Base-by-base conservation (phyloP, 2,113 vertebrate species). In the Embiotoca jacksoni region DNA sequence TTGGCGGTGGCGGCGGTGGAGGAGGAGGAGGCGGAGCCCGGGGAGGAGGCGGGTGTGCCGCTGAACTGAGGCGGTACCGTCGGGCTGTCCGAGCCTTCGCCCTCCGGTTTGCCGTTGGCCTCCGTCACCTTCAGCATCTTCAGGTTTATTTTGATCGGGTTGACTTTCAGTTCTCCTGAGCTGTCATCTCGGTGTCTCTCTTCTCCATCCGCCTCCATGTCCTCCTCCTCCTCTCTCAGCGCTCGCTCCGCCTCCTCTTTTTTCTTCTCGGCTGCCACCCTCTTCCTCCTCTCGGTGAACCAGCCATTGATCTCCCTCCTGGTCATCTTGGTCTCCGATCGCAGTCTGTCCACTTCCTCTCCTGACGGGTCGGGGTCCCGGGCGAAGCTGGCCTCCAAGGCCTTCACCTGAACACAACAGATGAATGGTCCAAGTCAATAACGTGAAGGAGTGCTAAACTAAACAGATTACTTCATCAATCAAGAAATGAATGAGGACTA, bases 61-160 rank as follows among this genome's bases (percentile, higher is more conserved):
- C 81, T 64, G 57, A 70, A 16, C 2, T 71, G 85, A 55, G 69
- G 55, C 2, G 63, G 69, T 32, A 78, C 70, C 77, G 93, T 92
- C 32, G 86, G 79, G 14, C 87, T 91, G 0, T 93, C 94, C n/a
- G 78, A 85, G 6, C 44, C 87, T 13, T 94, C 94, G 0, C 73
- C 53, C 39, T 91, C 84, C 0, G 86, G 75, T 93, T 96, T 97
- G 70, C 96, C 95, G 0, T 93, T 96, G 59, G 97, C 95, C 85
- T 98, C 97, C 0, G 97, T 98, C 77, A 98, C 97, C 72, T 97
- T 95, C 65, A 99, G 95, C 94, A 98, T 98, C 86, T 98, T 99
- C 65, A 99, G 94, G 84, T 99, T 99, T 80, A 99, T 99, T 91
- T 99, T 99, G 85, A 99, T 98, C 57, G 98, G 98, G 85, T 96